Percentiles rank a stretch among this genome's conserved stretches.
Conservation (phyloP, 2,797 vertebrate species). For the Coranthus polyacanthus region DNA sequence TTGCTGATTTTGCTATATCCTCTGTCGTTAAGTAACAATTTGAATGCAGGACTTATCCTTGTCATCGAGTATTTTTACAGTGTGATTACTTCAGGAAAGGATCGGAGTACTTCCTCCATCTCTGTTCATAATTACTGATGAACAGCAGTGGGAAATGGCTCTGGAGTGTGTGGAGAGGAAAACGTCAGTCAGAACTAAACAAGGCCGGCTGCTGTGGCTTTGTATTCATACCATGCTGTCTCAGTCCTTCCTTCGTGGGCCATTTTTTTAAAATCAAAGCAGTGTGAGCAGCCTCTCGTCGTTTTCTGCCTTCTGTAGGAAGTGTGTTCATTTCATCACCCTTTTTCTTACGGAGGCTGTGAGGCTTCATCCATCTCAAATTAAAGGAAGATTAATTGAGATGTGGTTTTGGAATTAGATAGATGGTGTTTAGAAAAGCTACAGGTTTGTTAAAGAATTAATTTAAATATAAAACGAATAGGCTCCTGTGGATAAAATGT, state of each 20-base stretch:
- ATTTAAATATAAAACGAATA: slow-evolving; percentile 2
- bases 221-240: slow-evolving; percentile 43
- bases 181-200: slow-evolving; percentile 19
- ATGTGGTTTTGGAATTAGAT: slow-evolving; percentile 13
- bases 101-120: too few relatives aligned
- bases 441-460: slow-evolving; percentile 15
- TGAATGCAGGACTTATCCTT: too few relatives aligned
- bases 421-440: slow-evolving; percentile 26
- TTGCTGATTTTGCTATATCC: too few relatives aligned
- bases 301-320: slow-evolving; percentile 38
- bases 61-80: too few relatives aligned
- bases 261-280: slow-evolving; percentile 46
- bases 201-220: slow-evolving; percentile 23
- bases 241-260: slow-evolving; percentile 24
- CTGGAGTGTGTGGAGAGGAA: slow-evolving; percentile 6
- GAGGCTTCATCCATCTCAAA: slow-evolving; percentile 50
- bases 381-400: slow-evolving; percentile 47
- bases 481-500: neutral
- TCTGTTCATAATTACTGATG: slow-evolving; percentile 21
- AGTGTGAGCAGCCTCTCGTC: slow-evolving; percentile 35
- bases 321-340: slow-evolving; percentile 52
- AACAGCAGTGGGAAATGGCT: slow-evolving; percentile 11
- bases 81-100: too few relatives aligned
- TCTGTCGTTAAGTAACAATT: too few relatives aligned
- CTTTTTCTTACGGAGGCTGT: slow-evolving; percentile 34